phyloP scores from a whole-genome alignment of 2,113 vertebrate genomes.

The Lanius ludovicianus region DNA sequence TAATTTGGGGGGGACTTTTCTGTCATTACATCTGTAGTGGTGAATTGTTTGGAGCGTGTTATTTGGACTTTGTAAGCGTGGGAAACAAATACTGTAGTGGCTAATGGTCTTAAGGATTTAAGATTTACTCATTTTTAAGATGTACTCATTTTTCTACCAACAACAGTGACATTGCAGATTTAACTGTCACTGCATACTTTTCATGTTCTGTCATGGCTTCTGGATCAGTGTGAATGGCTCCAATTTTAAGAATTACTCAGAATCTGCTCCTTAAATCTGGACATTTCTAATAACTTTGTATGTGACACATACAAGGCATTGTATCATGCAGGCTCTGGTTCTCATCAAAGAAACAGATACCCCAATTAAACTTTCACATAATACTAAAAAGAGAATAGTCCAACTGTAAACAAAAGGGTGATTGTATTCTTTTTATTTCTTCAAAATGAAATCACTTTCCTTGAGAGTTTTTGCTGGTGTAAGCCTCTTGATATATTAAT shows the following conservation, averaged over 20 bases:
- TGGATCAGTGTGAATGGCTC: conserved; percentile 37
- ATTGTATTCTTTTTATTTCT: not conserved
- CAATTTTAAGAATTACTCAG: conserved; percentile 48
- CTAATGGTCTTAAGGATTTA: not conserved
- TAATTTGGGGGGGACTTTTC: not conserved
- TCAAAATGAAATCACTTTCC: conserved; percentile 32
- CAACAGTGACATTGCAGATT: not conserved
- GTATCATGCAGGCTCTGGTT: conserved; percentile 45
- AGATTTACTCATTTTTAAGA: not conserved
- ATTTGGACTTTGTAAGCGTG: not conserved
- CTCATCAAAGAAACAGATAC: conserved; percentile 56
- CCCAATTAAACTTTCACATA: conserved; percentile 43
- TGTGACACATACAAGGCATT: conserved; percentile 30
- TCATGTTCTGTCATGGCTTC: conserved; percentile 19
- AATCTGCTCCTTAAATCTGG: conserved; percentile 16
- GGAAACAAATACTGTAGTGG: not conserved
- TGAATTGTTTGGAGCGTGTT: not conserved
- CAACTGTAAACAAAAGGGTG: not conserved
- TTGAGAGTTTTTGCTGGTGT: not conserved
- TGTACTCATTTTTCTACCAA: not conserved
- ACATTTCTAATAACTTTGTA: not conserved
- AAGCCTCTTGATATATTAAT: not conserved
- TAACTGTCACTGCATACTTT: not conserved
- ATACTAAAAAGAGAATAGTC: not conserved
- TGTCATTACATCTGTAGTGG: not conserved